Conservation (phyloP, 2,888 invertebrate species). For the Gryllus longicercus region DNA sequence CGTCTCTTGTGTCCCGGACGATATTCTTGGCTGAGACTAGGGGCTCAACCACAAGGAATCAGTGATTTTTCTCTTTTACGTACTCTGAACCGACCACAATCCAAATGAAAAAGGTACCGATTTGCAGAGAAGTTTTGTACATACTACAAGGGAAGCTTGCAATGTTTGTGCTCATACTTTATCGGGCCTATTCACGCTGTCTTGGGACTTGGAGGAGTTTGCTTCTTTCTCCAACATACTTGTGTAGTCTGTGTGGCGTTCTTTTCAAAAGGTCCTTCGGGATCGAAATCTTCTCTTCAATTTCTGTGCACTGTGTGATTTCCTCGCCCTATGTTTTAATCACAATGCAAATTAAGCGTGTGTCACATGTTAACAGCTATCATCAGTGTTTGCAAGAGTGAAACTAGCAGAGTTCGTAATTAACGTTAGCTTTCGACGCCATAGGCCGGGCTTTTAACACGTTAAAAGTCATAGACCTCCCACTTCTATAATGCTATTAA, state of each 20-base stretch:
- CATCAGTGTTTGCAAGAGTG: too few relatives aligned
- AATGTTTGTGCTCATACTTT: constrained; percentile 1
- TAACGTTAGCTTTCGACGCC: too few relatives aligned
- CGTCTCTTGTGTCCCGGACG: not conserved
- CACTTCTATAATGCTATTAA: too few relatives aligned
- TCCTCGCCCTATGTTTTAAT: not conserved
- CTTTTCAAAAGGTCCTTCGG: not conserved
- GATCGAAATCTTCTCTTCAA: not conserved
- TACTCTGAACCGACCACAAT: not conserved
- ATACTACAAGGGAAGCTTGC: not conserved
- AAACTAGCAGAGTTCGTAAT: too few relatives aligned
- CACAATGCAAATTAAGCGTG: too few relatives aligned
- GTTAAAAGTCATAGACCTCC: too few relatives aligned
- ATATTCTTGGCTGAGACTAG: constrained; percentile 6
- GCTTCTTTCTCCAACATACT: not conserved
- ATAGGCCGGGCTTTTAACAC: not conserved
- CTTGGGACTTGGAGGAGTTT: not conserved
- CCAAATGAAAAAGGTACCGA: constrained; percentile 17
- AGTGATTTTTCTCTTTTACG: not conserved
- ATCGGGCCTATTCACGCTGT: not conserved
- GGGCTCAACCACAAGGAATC: not conserved
- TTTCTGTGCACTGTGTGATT: not conserved
- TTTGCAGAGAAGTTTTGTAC: not conserved
- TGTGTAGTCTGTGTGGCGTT: not conserved
- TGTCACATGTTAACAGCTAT: too few relatives aligned